Percentiles rank a stretch among this genome's conserved stretches.
Conservation (phyloP, 2,888 invertebrate genomes). For the Aspidiotus destructor region DNA sequence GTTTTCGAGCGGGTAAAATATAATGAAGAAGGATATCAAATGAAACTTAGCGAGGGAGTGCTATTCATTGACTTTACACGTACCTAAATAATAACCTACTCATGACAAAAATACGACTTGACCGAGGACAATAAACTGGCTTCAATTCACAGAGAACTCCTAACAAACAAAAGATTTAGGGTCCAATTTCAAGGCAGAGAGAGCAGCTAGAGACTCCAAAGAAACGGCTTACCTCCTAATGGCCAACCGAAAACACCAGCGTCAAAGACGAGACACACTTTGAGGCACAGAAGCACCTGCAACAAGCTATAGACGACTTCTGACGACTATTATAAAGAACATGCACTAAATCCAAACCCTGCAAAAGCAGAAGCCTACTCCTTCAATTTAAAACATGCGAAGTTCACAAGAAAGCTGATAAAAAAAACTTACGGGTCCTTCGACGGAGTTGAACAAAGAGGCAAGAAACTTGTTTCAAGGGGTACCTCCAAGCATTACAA, state of each 20-base stretch:
- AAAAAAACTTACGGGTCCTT: no score
- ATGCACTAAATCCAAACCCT: conserved; percentile 8
- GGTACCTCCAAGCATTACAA: no score
- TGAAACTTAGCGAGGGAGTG: background rate
- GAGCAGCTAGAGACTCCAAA: conserved; percentile 11
- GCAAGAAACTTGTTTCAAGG: no score
- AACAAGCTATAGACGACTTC: no score
- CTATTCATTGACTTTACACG: background rate
- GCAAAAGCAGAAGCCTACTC: background rate
- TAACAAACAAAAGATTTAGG: conserved; percentile 12
- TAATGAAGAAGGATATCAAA: background rate
- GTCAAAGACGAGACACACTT: background rate
- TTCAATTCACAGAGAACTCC: background rate
- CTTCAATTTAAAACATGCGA: background rate
- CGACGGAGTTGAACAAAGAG: no score
- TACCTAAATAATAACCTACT: background rate
- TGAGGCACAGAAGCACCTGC: conserved; percentile 4
- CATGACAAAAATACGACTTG: background rate
- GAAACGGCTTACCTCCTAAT: conserved; percentile 5
- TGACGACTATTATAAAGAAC: conserved; percentile 6
- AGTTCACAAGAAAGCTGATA: background rate
- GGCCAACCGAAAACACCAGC: conserved; percentile 10
- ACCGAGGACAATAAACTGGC: background rate
- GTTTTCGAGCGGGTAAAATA: conserved; percentile 7
- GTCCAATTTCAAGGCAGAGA: conserved; percentile 5